Evolutionary conservation across 2,797 vertebrate species (phyloP), one percentile per base, ranked within the genome.

Genomic region (Mus caroli): DNA sequence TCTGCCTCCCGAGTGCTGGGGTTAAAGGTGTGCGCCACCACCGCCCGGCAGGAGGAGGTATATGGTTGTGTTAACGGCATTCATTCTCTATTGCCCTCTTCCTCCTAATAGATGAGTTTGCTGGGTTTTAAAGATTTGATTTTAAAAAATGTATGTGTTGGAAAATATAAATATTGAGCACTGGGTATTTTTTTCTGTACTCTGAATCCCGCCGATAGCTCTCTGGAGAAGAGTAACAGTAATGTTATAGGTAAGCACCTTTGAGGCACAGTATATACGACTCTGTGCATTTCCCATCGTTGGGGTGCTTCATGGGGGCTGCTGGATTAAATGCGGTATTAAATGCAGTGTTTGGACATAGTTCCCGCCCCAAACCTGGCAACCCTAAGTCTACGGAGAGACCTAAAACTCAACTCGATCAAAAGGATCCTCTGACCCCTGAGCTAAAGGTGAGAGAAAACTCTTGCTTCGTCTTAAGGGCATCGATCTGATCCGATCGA

Each of bases 301-400:
- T 80, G 79, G 12, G 37, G 34, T 24, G 19, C 34, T 34, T 50
- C 2, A 31, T 40, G 54, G 40, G 11, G 54, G 14, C 37, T 77
- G 79, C 52, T 76, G 69, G n/a, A 62, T 56, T 95, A 95, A 96
- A 83, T 77, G 79, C 58, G 77, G 46, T 79, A 71, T 91, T 28
- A 56, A 85, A 31, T 83, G 69, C 88, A 62, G 10, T 34, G 34
- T 87, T 58, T 43, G 62, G 77, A 79, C 56, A 37, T 40, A 56
- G n/a, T 56, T 46, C 40, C 3, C 31, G 12, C 6, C 1, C 9
- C 10, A n/a, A 77, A 43, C 64, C 50, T 64, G 52, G 22, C 71
- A 84, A 80, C 22, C 19, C 15, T 58, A 11, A 1, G 77, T 79
- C 50, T n/a, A 37, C 8, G 9, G 4, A 34, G 95, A 84, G 73